phyloP scores from a whole-genome alignment of 2,888 invertebrate genomes.

The Ophraella communa region DNA sequence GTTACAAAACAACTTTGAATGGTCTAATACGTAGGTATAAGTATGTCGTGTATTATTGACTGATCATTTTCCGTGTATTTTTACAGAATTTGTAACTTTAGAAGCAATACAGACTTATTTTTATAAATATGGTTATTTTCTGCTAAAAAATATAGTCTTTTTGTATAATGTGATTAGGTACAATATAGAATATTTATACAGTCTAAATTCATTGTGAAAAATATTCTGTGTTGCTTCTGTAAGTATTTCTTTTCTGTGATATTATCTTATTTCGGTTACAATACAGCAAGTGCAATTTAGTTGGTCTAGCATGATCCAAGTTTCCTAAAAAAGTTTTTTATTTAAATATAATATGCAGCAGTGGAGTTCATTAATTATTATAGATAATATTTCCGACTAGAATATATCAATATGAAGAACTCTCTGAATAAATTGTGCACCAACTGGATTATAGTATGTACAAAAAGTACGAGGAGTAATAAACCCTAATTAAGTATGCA shows the following conservation, averaged over 20 bases:
- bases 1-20: slow-evolving; percentile 7
- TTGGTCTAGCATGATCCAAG: neutral
- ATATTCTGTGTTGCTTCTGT: slow-evolving; percentile 9
- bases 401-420: too few relatives aligned
- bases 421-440: too few relatives aligned
- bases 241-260: slow-evolving; percentile 15
- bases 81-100: slow-evolving; percentile 7
- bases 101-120: neutral
- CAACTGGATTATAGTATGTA: too few relatives aligned
- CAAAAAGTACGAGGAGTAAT: too few relatives aligned
- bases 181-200: too few relatives aligned
- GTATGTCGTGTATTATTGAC: slow-evolving; percentile 35
- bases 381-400: too few relatives aligned
- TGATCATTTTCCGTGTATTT: slow-evolving; percentile 30
- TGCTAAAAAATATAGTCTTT: too few relatives aligned
- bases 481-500: too few relatives aligned
- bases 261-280: slow-evolving; percentile 29
- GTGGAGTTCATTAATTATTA: too few relatives aligned
- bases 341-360: too few relatives aligned
- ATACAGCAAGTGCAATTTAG: neutral
- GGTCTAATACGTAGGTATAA: slow-evolving; percentile 22
- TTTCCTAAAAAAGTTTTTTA: too few relatives aligned
- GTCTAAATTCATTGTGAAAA: neutral
- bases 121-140: neutral
- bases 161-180: too few relatives aligned